Evolutionary conservation across 2,888 invertebrate species (phyloP), one percentile per base, ranked within the genome.

Genomic region (Alloplasta piceator): DNA sequence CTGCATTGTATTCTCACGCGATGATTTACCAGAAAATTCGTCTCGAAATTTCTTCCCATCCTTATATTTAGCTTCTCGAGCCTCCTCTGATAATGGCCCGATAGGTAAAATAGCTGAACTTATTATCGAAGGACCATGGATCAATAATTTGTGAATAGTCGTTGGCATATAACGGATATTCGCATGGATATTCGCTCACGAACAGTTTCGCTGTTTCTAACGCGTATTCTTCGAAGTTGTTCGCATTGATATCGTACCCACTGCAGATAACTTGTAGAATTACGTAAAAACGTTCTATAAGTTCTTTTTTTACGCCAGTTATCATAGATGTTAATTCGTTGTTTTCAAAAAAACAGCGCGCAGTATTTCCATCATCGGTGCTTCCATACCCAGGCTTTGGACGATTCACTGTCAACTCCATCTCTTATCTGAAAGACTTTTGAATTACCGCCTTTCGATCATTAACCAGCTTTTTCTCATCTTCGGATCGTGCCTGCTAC

Each of bases 321-420:
- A 84, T 83, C 26, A 58, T 43, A 16, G 83, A 60, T 39, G 81
- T 50, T n/a, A 61, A 74, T 12, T 14, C 16, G 64, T 73, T 16
- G 55, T 83, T 76, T 66, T 78, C 61, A 39, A 84, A 86, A 78
- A 85, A 86, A 16, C 82, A 72, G 36, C 85, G 82, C 14, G 81
- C 79, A 6, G 82, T 86, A 64, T 86, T 86, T n/a, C 83, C 86
- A 48, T 84, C 83, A 63, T 84, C 85, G 14, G 75, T 75, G 56
- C 67, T 83, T 9, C 79, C 82, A 71, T 16, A 84, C 52, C 83
- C 83, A 58, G n/a, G n/a, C n/a, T n/a, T n/a, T 6, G 80, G 83
- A 48, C 72, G 26, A 70, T 83, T 82, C 5, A 85, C 63, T 12
- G 83, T 39, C 9, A 85, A 26, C n/a, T 76, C 84, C 43, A 82